These are phyloP conservation scores for Pegoplata infirma DNA, from an alignment of 2,888 invertebrate species.

Conservation along the genomic window DNA sequence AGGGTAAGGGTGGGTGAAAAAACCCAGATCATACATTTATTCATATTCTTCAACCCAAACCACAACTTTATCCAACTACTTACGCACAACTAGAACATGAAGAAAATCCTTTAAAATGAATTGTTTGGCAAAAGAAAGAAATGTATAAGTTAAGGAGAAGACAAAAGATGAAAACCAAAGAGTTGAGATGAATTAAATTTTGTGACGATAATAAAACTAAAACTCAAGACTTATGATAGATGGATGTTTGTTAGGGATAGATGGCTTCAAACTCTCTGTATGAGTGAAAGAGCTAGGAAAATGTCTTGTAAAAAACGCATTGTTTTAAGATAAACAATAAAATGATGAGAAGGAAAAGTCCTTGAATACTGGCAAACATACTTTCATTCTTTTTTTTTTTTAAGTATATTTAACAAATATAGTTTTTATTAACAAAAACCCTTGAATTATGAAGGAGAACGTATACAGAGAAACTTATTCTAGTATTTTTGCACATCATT, in stretches of 20 bases:
- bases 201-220: constrained; percentile 6
- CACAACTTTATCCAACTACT: not conserved
- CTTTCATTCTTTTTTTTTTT: too few relatives aligned
- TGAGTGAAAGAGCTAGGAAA: not conserved
- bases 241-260: not conserved
- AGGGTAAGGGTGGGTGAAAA: too few relatives aligned
- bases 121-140: constrained; percentile 40
- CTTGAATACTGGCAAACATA: not conserved
- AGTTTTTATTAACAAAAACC: constrained; percentile 22
- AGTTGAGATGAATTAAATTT: constrained; percentile 11
- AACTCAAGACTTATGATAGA: constrained; percentile 28
- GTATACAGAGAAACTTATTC: constrained; percentile 17
- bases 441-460: constrained; percentile 32
- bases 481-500: constrained; percentile 75
- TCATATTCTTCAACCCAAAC: too few relatives aligned
- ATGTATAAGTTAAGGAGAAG: constrained; percentile 32
- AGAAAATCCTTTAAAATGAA: constrained; percentile 54
- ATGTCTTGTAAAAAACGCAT: not conserved
- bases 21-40: not conserved
- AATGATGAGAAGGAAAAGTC: not conserved
- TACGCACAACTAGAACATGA: constrained; percentile 15
- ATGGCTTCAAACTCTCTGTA: too few relatives aligned
- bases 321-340: not conserved
- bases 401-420: constrained; percentile 20
- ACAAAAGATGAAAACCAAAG: constrained; percentile 22